Conservation (phyloP, 2,113 vertebrate genomes). For the Thunnus maccoyii region DNA sequence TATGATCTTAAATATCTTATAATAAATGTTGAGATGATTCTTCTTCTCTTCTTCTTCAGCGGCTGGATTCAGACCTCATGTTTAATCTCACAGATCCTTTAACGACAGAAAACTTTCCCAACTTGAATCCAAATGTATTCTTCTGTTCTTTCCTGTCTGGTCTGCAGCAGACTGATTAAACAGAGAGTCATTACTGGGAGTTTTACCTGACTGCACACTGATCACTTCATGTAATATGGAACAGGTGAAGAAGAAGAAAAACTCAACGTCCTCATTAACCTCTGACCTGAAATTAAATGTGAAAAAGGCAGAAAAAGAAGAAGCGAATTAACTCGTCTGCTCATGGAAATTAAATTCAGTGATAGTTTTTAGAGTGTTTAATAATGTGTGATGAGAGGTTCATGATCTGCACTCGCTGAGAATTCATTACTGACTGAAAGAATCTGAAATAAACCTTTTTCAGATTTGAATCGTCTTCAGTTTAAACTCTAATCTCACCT, state of each 20-base stretch:
- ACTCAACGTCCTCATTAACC: slow-evolving; percentile 47
- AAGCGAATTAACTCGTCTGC: slow-evolving; percentile 45
- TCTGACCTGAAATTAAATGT: slow-evolving; percentile 50
- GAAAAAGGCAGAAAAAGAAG: slow-evolving; percentile 31
- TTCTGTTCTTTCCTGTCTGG: not conserved
- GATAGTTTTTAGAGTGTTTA: slow-evolving; percentile 47
- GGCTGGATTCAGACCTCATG: too few relatives aligned
- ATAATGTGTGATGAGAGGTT: slow-evolving; percentile 50
- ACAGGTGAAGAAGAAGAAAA: slow-evolving; percentile 8
- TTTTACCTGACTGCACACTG: slow-evolving; percentile 1
- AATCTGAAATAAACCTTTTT: not conserved
- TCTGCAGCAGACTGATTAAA: not conserved
- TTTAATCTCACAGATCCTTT: not conserved
- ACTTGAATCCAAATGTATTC: not conserved
- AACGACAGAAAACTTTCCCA: not conserved
- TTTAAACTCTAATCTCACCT: not conserved
- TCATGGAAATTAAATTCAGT: slow-evolving; percentile 60
- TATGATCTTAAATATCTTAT: too few relatives aligned
- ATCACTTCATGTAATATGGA: slow-evolving; percentile 60
- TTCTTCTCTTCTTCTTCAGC: too few relatives aligned
- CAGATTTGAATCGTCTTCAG: not conserved
- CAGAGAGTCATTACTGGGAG: not conserved
- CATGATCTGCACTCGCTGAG: slow-evolving; percentile 33
- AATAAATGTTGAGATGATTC: too few relatives aligned
- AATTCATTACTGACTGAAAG: slow-evolving; percentile 16